Percentiles rank a stretch among this genome's conserved stretches.
phyloP scores from a whole-genome alignment of 2,113 vertebrate species.

The Tursiops truncatus region DNA sequence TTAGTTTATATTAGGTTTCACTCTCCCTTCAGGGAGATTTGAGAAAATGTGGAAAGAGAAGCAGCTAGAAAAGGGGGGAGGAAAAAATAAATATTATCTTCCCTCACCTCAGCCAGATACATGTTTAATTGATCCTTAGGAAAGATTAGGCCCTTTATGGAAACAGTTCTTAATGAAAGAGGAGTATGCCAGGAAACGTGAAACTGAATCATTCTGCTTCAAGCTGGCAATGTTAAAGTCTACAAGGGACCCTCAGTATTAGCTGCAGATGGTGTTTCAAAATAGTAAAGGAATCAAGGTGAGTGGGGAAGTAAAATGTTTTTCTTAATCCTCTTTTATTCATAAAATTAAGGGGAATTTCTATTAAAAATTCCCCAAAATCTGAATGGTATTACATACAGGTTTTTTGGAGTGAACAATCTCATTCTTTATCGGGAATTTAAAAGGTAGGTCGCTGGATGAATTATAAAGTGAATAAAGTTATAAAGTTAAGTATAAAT shows the following conservation, averaged over 20 bases:
- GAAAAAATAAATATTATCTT: not conserved
- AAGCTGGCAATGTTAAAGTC: not conserved
- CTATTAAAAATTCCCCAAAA: not conserved
- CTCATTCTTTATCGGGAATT: constrained; percentile 8
- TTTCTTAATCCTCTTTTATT: constrained; percentile 3
- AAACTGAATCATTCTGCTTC: not conserved
- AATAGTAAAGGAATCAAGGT: not conserved
- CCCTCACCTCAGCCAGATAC: not conserved
- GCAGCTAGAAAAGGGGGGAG: not conserved
- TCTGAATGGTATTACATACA: not conserved
- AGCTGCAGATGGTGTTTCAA: not conserved
- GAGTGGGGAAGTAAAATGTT: constrained; percentile 10
- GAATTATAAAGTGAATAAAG: constrained; percentile 1
- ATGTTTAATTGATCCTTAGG: not conserved
- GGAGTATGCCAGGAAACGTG: not conserved
- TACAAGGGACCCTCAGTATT: not conserved
- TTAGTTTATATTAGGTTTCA: not conserved
- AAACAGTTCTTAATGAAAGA: not conserved
- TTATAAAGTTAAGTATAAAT: constrained; percentile 31
- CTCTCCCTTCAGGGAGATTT: not conserved
- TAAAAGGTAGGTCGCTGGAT: not conserved
- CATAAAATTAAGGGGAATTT: not conserved
- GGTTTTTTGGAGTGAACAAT: not conserved
- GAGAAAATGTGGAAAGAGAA: not conserved
- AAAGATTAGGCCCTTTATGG: not conserved